Base-by-base conservation (phyloP, 1,140 invertebrate genomes). In the Drosophila sulfurigaster region DNA sequence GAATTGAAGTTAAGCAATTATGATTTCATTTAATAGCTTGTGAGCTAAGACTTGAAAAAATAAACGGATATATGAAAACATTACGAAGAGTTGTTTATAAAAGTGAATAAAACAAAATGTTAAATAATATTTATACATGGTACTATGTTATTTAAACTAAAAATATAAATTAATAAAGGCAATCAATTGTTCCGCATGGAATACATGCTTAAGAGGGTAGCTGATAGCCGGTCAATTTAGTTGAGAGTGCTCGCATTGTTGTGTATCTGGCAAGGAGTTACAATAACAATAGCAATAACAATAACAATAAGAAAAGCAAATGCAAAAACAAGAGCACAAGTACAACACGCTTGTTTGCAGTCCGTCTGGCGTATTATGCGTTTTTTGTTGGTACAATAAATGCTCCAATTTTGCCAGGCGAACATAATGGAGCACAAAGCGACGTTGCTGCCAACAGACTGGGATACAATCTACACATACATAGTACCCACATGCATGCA, bases 341-440 rank as follows among this genome's bases (percentile, higher is more conserved):
- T 56, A 43, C 38, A 54, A 56, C 51, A n/a, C 52, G 58, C 25
- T 32, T 57, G 52, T 62, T 57, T 62, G 48, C 54, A 52, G 67
- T 78, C 56, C 56, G 70, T 78, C 70, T 78, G 69, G 63, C 45
- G 32, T 48, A 65, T 81, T 66, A 72, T 83, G 76, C 79, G 81
- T 82, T 88, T 88, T 87, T 88, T 88, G 83, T 78, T 78, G 70
- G 75, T 88, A 88, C 83, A 88, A 88, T 82, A 87, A 87, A 79
- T 88, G 83, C 85, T 88, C 83, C 83, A 88, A 81, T 88, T 88
- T 60, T 73, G 83, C 78, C 83, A 88, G 83, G 83, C 83, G 85
- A 88, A 54, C 83, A 88, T 79, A 72, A 82, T 77, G 72, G 68
- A 41, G 51, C 65, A 56, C 68, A 76, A 66, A 75, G 54, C 51